These are phyloP conservation scores for Cydia pomonella DNA, from an alignment of 1,140 invertebrate genomes.

Conservation along the genomic window DNA sequence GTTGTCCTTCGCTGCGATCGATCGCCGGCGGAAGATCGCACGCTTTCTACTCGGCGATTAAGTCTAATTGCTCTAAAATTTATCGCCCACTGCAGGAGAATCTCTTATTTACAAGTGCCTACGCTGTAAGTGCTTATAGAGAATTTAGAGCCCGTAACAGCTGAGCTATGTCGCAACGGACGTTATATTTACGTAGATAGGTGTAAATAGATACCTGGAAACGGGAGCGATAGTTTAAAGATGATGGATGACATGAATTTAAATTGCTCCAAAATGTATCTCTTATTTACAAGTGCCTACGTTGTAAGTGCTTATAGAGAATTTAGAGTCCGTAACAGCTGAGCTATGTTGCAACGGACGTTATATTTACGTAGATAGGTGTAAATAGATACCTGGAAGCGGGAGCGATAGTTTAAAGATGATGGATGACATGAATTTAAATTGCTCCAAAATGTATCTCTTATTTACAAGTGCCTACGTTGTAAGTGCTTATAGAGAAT, in stretches of 20 bases:
- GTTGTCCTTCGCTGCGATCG: constrained; percentile 56
- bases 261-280: constrained; percentile 69
- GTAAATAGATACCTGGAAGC: too few species aligned
- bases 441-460: too few species aligned
- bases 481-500: constrained; percentile 3
- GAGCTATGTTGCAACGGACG: neutral
- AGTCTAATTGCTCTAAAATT: constrained; percentile 72
- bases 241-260: too few species aligned
- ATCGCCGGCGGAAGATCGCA: constrained; percentile 66
- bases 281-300: constrained; percentile 22
- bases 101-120: constrained; percentile 33
- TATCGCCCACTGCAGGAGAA: constrained; percentile 53
- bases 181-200: neutral
- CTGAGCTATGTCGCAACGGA: neutral
- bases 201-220: too few species aligned
- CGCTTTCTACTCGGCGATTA: constrained; percentile 70
- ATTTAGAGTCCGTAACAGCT: neutral
- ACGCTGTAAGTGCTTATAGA: constrained; percentile 13
- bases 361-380: neutral
- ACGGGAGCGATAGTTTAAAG: too few species aligned
- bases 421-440: too few species aligned
- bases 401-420: too few species aligned
- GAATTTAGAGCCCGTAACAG: neutral
- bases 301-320: constrained; percentile 6
- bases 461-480: constrained; percentile 21